Percentiles rank a stretch among this genome's conserved stretches.
Evolutionary conservation across 2,797 vertebrate species (phyloP).

Genomic region (Helarctos malayanus): DNA sequence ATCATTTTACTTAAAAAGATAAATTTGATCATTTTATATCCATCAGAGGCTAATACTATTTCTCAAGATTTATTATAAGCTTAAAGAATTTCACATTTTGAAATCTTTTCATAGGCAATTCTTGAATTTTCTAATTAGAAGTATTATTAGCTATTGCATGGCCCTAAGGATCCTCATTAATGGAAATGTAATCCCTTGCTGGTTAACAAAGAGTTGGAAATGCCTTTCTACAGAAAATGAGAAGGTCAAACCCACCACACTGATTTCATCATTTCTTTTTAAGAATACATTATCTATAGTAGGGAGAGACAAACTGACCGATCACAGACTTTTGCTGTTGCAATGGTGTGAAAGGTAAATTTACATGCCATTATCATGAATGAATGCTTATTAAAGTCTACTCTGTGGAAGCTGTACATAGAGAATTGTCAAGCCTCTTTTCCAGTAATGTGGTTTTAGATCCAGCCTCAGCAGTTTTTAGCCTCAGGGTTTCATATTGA

Average conservation of each 20-base stretch:
- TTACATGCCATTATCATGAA: background rate
- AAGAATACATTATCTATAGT: background rate
- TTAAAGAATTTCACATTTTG: background rate
- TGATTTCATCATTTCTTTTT: background rate
- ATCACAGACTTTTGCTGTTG: background rate
- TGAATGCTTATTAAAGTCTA: background rate
- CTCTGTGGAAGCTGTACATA: background rate
- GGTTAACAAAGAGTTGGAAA: background rate
- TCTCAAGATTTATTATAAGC: background rate
- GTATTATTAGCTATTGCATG: background rate
- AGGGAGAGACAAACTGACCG: background rate
- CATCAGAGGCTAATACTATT: background rate
- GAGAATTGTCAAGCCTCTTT: background rate
- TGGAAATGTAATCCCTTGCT: background rate
- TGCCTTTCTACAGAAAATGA: background rate
- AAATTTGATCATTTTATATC: background rate
- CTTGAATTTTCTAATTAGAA: background rate
- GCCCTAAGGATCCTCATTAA: background rate
- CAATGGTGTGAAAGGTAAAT: background rate
- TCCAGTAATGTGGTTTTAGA: background rate
- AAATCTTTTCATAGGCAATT: constrained; percentile 8
- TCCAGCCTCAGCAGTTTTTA: constrained; percentile 51
- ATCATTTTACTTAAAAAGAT: background rate
- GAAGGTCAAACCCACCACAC: background rate
- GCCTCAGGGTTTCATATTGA: constrained; percentile 23